These are phyloP conservation scores for Phocides pigmalion DNA, from an alignment of 1,140 invertebrate genomes.

Conservation along the genomic window DNA sequence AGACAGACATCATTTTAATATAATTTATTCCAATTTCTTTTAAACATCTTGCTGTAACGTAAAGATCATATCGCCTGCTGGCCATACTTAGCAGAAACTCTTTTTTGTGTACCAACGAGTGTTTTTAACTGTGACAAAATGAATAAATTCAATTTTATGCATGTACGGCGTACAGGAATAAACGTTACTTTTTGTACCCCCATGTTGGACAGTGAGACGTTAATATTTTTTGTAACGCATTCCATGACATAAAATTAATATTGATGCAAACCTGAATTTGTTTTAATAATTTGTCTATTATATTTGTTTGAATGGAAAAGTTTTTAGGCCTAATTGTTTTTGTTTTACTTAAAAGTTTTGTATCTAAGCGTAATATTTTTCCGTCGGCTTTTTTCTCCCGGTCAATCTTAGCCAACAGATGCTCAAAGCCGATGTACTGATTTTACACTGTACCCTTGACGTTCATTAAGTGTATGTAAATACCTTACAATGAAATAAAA, in stretches of 20 bases:
- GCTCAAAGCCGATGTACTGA: too few relatives aligned
- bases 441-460: too few relatives aligned
- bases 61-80: slow-evolving; percentile 3
- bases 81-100: neutral
- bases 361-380: too few relatives aligned
- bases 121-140: neutral
- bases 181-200: slow-evolving; percentile 16
- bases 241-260: slow-evolving; percentile 33
- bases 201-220: slow-evolving; percentile 21
- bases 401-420: too few relatives aligned
- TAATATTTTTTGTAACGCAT: slow-evolving; percentile 19
- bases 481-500: too few relatives aligned
- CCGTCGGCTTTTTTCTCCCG: too few relatives aligned
- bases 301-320: slow-evolving; percentile 13
- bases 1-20: neutral
- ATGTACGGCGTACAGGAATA: slow-evolving; percentile 13
- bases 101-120: neutral
- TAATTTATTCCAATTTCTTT: neutral
- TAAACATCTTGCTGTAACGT: neutral
- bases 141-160: slow-evolving; percentile 28
- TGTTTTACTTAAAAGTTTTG: neutral
- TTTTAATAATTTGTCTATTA: slow-evolving; percentile 32
- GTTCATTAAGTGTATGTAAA: too few relatives aligned
- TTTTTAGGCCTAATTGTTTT: neutral
- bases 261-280: slow-evolving; percentile 21